These are phyloP conservation scores for Mustela nigripes DNA, from an alignment of 2,113 vertebrate genomes.

Conservation along the genomic window DNA sequence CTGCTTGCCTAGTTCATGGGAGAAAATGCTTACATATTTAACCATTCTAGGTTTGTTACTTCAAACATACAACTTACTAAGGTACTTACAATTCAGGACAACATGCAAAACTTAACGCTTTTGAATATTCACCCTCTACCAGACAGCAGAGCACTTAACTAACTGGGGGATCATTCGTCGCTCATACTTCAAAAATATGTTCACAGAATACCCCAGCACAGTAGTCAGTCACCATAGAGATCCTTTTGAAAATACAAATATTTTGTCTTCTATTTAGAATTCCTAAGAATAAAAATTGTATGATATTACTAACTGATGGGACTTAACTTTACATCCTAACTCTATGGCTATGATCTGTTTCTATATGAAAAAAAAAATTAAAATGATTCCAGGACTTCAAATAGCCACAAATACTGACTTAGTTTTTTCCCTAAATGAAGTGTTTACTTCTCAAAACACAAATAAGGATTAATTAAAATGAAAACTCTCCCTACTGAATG, in stretches of 20 bases:
- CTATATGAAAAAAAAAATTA: conserved; percentile 1
- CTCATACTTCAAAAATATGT: not conserved
- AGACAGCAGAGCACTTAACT: not conserved
- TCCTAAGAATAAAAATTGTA: not conserved
- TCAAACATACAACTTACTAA: not conserved
- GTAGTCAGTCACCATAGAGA: not conserved
- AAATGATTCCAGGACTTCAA: conserved; percentile 26
- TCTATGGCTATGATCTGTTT: not conserved
- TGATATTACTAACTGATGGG: not conserved
- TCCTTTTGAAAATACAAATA: not conserved
- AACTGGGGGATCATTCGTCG: not conserved
- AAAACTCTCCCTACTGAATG: not conserved
- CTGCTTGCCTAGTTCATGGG: not conserved
- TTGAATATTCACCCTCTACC: not conserved
- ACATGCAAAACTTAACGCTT: not conserved
- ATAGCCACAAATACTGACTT: not conserved
- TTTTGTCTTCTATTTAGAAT: not conserved
- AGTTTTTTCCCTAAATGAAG: not conserved
- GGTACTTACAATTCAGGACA: not conserved
- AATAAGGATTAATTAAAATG: not conserved
- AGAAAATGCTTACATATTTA: not conserved
- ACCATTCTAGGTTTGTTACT: not conserved
- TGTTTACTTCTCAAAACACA: conserved; percentile 46
- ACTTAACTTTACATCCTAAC: conserved; percentile 5
- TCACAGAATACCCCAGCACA: not conserved